Conservation (phyloP, 2,888 invertebrate genomes). For the Sarcophaga subvicina region DNA sequence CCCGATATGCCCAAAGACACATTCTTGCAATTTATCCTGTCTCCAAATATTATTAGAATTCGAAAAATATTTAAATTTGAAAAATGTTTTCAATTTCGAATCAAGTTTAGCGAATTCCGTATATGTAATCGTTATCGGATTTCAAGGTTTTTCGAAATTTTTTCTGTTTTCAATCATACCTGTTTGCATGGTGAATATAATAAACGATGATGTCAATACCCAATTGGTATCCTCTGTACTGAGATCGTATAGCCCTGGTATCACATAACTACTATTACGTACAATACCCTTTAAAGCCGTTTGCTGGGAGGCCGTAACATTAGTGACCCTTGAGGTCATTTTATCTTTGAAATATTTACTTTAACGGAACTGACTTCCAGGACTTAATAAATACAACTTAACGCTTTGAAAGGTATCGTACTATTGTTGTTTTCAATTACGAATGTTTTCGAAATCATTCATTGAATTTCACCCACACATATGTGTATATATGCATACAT, state of each 20-base stretch:
- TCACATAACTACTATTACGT: constrained; percentile 81
- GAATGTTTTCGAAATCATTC: constrained; percentile 30
- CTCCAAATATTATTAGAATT: too few relatives aligned
- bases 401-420: constrained; percentile 31
- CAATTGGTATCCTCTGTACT: constrained; percentile 92
- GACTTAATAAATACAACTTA: constrained; percentile 7
- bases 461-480: constrained; percentile 22
- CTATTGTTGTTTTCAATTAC: background rate
- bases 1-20: too few relatives aligned
- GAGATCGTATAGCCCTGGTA: constrained; percentile 85
- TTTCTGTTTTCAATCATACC: constrained; percentile 82
- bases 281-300: constrained; percentile 77
- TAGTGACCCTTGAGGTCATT: constrained; percentile 76
- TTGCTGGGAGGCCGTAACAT: constrained; percentile 77
- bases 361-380: background rate
- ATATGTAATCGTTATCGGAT: too few relatives aligned
- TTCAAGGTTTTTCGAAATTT: background rate
- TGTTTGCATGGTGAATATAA: constrained; percentile 97
- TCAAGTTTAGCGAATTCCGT: too few relatives aligned
- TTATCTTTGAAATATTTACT: background rate
- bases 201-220: constrained; percentile 94
- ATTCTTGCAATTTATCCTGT: too few relatives aligned
- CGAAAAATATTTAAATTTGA: too few relatives aligned
- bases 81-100: too few relatives aligned
- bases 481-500: background rate